Conservation (phyloP, 2,797 vertebrate species). For the Toxotes lorentzi region DNA sequence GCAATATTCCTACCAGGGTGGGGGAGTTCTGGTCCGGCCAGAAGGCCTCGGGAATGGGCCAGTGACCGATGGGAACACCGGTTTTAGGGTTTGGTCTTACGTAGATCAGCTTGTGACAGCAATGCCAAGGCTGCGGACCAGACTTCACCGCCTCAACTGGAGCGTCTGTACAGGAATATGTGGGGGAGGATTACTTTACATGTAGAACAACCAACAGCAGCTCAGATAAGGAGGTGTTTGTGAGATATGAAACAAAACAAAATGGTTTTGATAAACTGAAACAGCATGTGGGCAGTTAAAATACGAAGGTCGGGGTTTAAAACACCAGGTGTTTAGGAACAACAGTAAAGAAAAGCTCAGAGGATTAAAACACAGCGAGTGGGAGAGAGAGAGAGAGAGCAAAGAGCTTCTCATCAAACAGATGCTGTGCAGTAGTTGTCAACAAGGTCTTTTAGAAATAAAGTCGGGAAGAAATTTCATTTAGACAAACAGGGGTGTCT, state of each 20-base stretch:
- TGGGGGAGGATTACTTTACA: neutral
- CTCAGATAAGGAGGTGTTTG: slow-evolving; percentile 1
- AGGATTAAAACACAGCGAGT: slow-evolving; percentile 24
- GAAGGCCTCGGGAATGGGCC: slow-evolving; percentile 98
- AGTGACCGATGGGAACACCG: slow-evolving; percentile 97
- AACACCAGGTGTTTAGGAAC: slow-evolving; percentile 36
- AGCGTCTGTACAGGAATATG: slow-evolving; percentile 82
- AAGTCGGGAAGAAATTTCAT: neutral
- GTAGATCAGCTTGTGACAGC: slow-evolving; percentile 98
- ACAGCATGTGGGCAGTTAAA: slow-evolving; percentile 13
- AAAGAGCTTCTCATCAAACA: slow-evolving; percentile 22
- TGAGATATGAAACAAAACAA: neutral
- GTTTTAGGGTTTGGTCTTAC: slow-evolving; percentile 98
- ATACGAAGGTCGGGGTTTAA: slow-evolving; percentile 14
- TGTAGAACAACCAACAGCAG: neutral
- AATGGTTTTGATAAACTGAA: slow-evolving; percentile 1
- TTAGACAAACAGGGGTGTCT: neutral
- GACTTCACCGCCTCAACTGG: slow-evolving; percentile 87
- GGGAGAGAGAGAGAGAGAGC: slow-evolving; percentile 6
- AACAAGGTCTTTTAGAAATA: slow-evolving; percentile 2
- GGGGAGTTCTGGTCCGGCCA: slow-evolving; percentile 99
- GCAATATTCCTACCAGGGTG: slow-evolving; percentile 89
- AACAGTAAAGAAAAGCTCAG: slow-evolving; percentile 19
- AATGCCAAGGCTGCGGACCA: slow-evolving; percentile 90
- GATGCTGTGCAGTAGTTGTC: slow-evolving; percentile 13